phyloP scores from a whole-genome alignment of 2,888 invertebrate genomes.

The Lithophane socia region DNA sequence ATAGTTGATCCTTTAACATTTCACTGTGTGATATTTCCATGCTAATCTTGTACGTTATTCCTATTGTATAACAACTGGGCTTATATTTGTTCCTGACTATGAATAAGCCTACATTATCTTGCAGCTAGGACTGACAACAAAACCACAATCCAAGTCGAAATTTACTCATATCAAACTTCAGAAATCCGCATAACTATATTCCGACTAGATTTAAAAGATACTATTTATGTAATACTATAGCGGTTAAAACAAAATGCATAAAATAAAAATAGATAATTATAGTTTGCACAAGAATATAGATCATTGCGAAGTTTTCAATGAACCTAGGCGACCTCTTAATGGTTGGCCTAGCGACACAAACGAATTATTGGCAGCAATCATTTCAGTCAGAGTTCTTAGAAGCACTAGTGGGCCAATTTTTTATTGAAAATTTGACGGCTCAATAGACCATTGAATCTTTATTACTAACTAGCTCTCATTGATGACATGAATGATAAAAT shows the following conservation, averaged over 20 bases:
- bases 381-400: constrained; percentile 28
- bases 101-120: constrained; percentile 12
- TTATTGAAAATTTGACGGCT: constrained; percentile 37
- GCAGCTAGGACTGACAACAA: background rate
- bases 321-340: constrained; percentile 24
- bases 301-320: constrained; percentile 2
- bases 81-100: background rate
- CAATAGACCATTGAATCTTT: constrained; percentile 36
- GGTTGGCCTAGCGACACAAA: constrained; percentile 30
- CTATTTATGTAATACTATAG: background rate
- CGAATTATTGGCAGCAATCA: constrained; percentile 45
- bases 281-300: constrained; percentile 20
- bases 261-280: background rate
- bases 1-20: constrained; percentile 44
- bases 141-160: background rate
- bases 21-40: constrained; percentile 28
- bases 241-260: background rate
- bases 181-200: background rate
- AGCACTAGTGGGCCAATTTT: constrained; percentile 40
- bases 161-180: background rate
- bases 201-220: background rate
- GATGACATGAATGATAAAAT: constrained; percentile 5
- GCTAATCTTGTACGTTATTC: constrained; percentile 7
- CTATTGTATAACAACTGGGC: constrained; percentile 9
- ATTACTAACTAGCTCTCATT: constrained; percentile 36